phyloP scores from a whole-genome alignment of 2,113 vertebrate genomes.

The Theropithecus gelada region DNA sequence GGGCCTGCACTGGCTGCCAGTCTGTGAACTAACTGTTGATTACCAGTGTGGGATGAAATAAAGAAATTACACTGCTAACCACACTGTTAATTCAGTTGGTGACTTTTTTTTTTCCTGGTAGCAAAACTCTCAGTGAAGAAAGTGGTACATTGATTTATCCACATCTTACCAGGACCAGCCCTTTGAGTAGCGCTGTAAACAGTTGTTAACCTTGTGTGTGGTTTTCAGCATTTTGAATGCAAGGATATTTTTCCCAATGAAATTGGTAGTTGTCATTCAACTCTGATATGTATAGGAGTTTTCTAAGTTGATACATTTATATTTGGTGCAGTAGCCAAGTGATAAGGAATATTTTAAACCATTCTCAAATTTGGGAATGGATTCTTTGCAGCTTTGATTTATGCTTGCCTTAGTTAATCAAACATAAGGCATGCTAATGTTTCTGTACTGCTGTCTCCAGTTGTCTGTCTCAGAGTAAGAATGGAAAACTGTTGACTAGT shows the following conservation, averaged over 20 bases:
- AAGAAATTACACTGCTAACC: neutral
- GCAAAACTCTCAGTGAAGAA: neutral
- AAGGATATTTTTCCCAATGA: neutral
- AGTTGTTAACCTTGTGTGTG: neutral
- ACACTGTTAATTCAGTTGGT: neutral
- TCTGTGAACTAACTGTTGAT: neutral
- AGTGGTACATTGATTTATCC: neutral
- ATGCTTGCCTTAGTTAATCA: neutral
- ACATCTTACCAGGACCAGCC: neutral
- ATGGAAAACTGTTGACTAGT: neutral
- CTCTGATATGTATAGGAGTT: neutral
- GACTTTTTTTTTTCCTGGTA: neutral
- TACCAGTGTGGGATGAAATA: neutral
- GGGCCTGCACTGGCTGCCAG: neutral
- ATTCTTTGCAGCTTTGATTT: constrained; percentile 13
- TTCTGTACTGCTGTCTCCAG: neutral
- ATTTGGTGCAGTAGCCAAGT: neutral
- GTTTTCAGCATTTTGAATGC: neutral
- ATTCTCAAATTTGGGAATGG: neutral
- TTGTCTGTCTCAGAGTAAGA: neutral
- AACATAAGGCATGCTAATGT: neutral
- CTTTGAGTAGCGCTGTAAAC: neutral
- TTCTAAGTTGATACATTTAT: neutral
- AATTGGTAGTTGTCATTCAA: neutral
- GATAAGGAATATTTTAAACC: neutral